A percentile compares a stretch with the other conserved stretches of the same genome.
Evolutionary conservation across 2,888 invertebrate genomes (phyloP).

Genomic region (Odontothrips loti): DNA sequence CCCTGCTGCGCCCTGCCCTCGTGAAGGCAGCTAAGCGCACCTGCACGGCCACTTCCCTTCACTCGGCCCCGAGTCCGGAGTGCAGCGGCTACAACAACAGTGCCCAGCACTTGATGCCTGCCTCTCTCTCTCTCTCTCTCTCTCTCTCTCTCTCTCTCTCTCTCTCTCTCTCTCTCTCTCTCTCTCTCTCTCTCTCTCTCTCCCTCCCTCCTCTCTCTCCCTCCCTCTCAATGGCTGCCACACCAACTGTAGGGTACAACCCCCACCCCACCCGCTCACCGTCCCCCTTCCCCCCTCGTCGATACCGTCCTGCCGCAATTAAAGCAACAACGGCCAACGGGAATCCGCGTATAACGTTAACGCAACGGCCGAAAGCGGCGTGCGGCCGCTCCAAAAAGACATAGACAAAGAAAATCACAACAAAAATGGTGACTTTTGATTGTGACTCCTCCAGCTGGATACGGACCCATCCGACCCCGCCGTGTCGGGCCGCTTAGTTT

Average conservation of each 20-base stretch:
- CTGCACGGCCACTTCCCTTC: slow-evolving; percentile 7
- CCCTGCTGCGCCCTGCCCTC: background rate
- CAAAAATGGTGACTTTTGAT: background rate
- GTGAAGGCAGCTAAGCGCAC: background rate
- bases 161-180: background rate
- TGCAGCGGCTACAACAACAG: background rate
- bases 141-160: background rate
- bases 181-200: background rate
- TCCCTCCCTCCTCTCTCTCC: background rate
- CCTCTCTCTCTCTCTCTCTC: background rate
- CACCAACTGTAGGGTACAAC: background rate
- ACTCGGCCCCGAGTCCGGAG: background rate
- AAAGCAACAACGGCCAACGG: background rate
- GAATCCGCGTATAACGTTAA: background rate
- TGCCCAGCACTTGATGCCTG: background rate
- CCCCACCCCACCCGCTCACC: background rate
- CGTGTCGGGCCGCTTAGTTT: background rate
- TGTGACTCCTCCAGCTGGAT: background rate
- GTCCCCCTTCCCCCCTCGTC: too few species aligned
- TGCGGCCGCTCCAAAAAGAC: background rate
- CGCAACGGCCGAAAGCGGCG: background rate
- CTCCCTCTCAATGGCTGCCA: background rate
- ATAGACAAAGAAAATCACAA: background rate
- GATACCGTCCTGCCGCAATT: too few species aligned
- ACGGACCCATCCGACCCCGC: background rate